These are phyloP conservation scores for Bombus affinis DNA, from an alignment of 1,140 invertebrate genomes.

Conservation along the genomic window DNA sequence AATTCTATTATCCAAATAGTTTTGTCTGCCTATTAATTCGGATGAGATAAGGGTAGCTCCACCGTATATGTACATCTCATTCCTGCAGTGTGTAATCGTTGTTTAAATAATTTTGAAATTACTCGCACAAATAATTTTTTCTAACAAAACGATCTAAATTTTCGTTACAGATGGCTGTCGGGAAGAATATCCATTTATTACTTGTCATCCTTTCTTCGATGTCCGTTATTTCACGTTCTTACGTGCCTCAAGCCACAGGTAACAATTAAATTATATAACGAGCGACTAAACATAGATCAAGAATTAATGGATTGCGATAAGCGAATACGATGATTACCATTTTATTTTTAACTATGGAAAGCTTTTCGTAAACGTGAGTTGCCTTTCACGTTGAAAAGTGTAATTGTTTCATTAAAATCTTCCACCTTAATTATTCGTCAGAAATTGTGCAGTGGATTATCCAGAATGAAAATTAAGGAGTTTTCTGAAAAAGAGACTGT, in stretches of 20 bases:
- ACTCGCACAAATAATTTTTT: background rate
- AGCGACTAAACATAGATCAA: background rate
- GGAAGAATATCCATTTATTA: slow-evolving; percentile 73
- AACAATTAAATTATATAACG: slow-evolving; percentile 49
- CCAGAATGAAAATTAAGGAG: background rate
- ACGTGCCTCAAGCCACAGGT: slow-evolving; percentile 66
- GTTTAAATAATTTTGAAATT: too few species aligned
- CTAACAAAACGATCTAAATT: background rate
- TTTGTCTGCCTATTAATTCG: too few species aligned
- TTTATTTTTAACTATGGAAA: background rate
- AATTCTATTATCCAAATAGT: too few species aligned
- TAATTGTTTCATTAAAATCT: background rate
- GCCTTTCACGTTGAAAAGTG: background rate
- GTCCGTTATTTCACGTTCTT: slow-evolving; percentile 69
- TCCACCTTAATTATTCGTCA: background rate
- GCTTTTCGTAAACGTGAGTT: background rate
- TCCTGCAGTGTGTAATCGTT: background rate
- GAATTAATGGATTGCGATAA: background rate
- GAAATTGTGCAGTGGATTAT: background rate
- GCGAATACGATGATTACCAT: background rate
- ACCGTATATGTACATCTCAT: background rate
- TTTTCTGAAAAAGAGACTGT: background rate
- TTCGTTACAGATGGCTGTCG: slow-evolving; percentile 75
- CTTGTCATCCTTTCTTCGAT: slow-evolving; percentile 72
- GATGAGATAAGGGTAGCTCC: too few species aligned